Conservation (phyloP, 2,113 vertebrate species). For the Leptobrachium ailaonicum region DNA sequence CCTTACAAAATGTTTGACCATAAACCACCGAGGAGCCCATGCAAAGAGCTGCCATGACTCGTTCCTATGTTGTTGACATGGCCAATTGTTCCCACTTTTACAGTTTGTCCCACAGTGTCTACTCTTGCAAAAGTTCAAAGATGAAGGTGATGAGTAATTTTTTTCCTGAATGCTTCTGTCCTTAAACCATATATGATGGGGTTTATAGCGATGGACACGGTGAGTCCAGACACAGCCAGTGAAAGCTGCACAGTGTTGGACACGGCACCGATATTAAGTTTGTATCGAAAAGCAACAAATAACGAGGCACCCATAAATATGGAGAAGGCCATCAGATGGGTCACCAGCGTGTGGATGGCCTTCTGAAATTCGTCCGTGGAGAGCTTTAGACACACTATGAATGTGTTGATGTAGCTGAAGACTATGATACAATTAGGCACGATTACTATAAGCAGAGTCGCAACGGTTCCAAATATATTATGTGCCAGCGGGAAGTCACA, state of each 20-base stretch:
- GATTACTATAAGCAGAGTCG: background rate
- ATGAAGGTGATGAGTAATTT: too few relatives aligned
- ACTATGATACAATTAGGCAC: background rate
- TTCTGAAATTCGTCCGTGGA: background rate
- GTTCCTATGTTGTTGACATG: too few relatives aligned
- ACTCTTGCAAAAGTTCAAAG: too few relatives aligned
- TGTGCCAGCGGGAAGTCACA: background rate
- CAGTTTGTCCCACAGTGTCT: too few relatives aligned
- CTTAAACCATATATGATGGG: background rate
- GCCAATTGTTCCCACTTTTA: too few relatives aligned
- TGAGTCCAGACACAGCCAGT: background rate
- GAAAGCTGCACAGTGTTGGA: background rate
- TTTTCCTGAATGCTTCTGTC: background rate
- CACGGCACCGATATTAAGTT: background rate
- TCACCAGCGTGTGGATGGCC: conserved; percentile 19
- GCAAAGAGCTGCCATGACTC: too few relatives aligned
- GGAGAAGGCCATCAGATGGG: conserved; percentile 4
- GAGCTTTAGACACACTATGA: background rate
- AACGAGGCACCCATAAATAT: background rate
- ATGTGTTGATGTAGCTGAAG: conserved; percentile 6
- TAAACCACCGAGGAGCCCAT: too few relatives aligned
- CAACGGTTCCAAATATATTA: background rate
- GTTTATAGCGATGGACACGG: background rate
- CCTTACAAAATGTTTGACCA: too few relatives aligned
- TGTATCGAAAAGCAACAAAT: conserved; percentile 16